Percentiles rank a stretch among this genome's conserved stretches.
Evolutionary conservation across 2,797 vertebrate genomes (phyloP).

Genomic region (Helostoma temminkii): DNA sequence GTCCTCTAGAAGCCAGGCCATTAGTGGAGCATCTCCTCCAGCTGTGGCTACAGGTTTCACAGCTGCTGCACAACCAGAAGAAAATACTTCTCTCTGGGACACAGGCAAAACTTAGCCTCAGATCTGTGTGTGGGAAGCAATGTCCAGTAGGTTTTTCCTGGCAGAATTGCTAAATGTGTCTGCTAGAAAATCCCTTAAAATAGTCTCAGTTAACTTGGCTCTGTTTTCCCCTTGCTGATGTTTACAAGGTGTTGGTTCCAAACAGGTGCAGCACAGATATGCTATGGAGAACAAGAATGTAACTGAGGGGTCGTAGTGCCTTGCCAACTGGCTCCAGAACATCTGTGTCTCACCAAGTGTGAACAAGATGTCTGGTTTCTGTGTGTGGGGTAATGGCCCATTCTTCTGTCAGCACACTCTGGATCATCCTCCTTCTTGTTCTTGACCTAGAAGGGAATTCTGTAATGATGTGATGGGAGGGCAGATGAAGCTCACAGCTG

Average conservation of each 20-base stretch:
- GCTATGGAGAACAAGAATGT: slow-evolving; percentile 21
- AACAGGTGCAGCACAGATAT: slow-evolving; percentile 51
- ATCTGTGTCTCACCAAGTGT: slow-evolving; percentile 69
- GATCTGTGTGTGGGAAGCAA: background rate
- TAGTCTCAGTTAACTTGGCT: slow-evolving; percentile 28
- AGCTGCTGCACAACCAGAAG: background rate
- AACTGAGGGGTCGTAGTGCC: slow-evolving; percentile 37
- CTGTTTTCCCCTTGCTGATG: background rate
- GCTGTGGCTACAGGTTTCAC: slow-evolving; percentile 25
- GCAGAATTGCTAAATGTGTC: slow-evolving; percentile 12
- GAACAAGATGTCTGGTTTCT: slow-evolving; percentile 73
- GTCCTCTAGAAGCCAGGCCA: slow-evolving; percentile 32
- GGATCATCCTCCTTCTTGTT: slow-evolving; percentile 66
- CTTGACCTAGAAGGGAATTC: slow-evolving; percentile 71
- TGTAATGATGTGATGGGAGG: slow-evolving; percentile 78
- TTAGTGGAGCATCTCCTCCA: slow-evolving; percentile 39
- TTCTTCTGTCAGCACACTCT: slow-evolving; percentile 56
- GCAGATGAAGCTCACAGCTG: slow-evolving; percentile 74
- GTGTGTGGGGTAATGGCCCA: slow-evolving; percentile 66
- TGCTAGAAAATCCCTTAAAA: slow-evolving; percentile 9
- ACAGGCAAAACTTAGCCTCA: slow-evolving; percentile 18
- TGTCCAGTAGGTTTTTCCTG: slow-evolving; percentile 7
- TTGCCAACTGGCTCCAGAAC: slow-evolving; percentile 55
- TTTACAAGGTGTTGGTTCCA: slow-evolving; percentile 36
- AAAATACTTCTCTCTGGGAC: background rate